Evolutionary conservation across 35 echinoderm and acorn worm species (phyloP).

Genomic region (Diadema setosum): DNA sequence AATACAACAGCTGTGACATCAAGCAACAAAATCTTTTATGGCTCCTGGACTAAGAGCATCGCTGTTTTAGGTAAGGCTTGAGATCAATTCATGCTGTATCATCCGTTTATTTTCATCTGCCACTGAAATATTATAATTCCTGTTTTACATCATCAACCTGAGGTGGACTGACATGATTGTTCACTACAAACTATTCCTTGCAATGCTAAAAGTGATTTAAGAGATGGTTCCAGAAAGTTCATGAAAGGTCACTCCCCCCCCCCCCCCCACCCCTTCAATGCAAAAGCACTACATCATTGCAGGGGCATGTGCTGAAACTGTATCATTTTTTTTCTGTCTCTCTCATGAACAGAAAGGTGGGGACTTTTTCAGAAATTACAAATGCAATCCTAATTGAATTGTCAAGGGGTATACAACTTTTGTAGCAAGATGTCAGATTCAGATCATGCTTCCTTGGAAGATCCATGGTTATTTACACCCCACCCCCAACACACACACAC

Average conservation of each 20-base stretch:
- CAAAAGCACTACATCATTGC: no score
- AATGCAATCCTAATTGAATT: no score
- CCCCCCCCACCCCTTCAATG: no score
- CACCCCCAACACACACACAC: no score
- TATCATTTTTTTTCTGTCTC: no score
- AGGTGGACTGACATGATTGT: background rate
- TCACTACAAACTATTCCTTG: background rate
- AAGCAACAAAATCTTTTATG: background rate
- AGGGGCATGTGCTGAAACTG: no score
- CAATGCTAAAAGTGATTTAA: background rate
- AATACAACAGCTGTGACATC: constrained; percentile 34
- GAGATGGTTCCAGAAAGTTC: background rate
- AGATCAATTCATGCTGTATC: background rate
- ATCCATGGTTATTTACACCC: no score
- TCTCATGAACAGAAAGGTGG: no score
- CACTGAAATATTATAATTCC: background rate
- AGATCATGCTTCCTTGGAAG: no score
- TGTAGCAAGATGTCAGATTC: no score
- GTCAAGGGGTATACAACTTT: no score
- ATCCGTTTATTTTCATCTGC: background rate
- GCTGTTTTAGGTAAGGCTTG: background rate
- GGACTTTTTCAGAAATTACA: no score
- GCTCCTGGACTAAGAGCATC: background rate
- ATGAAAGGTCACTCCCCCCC: background rate
- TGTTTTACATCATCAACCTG: background rate